Conservation (phyloP, 2,113 vertebrate genomes). For the Physeter macrocephalus region DNA sequence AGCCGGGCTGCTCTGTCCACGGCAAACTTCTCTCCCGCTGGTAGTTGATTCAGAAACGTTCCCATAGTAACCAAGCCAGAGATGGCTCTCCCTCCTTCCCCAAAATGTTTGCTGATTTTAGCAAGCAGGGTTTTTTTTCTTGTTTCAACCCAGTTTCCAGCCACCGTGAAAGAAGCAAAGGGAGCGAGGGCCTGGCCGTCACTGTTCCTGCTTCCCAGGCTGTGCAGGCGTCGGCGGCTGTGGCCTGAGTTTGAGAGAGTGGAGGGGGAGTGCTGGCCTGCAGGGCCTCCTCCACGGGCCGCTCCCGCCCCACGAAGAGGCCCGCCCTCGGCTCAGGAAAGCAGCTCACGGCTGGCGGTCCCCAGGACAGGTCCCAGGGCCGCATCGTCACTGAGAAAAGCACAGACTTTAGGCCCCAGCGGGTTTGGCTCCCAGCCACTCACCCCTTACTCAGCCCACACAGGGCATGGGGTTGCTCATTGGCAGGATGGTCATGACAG, state of each 20-base stretch:
- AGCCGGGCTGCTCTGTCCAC: constrained; percentile 38
- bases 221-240: neutral
- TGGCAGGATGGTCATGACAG: neutral
- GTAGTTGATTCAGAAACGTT: constrained; percentile 64
- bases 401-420: neutral
- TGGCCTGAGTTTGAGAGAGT: neutral
- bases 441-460: neutral
- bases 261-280: neutral
- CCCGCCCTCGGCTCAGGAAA: neutral
- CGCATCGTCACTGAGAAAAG: neutral
- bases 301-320: rapidly evolving
- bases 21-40: neutral
- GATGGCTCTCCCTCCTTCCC: constrained; percentile 50
- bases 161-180: constrained; percentile 62
- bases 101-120: constrained; percentile 75
- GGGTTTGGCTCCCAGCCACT: neutral
- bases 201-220: neutral
- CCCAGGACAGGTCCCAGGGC: neutral
- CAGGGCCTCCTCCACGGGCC: neutral
- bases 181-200: neutral
- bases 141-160: constrained; percentile 65
- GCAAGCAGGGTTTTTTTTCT: constrained; percentile 55
- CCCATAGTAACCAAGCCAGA: constrained; percentile 78
- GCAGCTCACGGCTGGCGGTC: neutral
- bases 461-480: neutral